Evolutionary conservation across 2,113 vertebrate genomes (phyloP).

Genomic region (Bos indicus): DNA sequence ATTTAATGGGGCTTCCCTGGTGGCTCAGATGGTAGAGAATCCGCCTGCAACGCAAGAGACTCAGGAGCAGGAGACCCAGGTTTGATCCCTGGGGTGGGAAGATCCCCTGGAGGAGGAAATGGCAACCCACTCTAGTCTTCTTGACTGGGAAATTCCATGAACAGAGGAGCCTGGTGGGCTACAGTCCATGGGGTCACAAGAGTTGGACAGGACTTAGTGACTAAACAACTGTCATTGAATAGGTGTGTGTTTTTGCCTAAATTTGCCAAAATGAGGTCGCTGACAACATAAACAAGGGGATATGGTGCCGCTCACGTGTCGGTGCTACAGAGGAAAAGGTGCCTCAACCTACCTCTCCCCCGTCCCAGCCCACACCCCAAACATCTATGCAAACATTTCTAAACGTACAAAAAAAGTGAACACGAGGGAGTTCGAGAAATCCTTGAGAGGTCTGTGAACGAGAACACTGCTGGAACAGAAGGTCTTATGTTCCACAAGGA

Average conservation of each 20-base stretch:
- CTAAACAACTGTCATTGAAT: background rate
- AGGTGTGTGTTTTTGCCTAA: background rate
- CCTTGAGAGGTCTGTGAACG: background rate
- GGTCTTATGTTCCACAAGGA: background rate
- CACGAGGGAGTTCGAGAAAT: background rate
- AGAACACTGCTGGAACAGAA: background rate
- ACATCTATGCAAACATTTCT: background rate
- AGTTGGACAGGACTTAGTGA: background rate
- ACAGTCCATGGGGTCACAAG: background rate
- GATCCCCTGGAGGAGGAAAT: background rate
- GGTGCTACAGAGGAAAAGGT: background rate
- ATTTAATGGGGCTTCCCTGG: background rate
- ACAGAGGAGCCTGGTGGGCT: background rate
- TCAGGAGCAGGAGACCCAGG: background rate
- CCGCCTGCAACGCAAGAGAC: background rate
- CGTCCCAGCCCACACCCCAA: background rate
- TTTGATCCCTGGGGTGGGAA: background rate
- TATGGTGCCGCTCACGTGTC: background rate
- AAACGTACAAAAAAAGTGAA: background rate
- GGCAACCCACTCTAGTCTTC: background rate
- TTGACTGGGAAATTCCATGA: background rate
- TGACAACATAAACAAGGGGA: background rate
- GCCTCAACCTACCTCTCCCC: background rate
- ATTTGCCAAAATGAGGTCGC: conserved; percentile 10
- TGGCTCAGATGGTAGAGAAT: background rate